Base-by-base conservation (phyloP, 2,888 invertebrate species). In the Drosophila fulvimacula region DNA sequence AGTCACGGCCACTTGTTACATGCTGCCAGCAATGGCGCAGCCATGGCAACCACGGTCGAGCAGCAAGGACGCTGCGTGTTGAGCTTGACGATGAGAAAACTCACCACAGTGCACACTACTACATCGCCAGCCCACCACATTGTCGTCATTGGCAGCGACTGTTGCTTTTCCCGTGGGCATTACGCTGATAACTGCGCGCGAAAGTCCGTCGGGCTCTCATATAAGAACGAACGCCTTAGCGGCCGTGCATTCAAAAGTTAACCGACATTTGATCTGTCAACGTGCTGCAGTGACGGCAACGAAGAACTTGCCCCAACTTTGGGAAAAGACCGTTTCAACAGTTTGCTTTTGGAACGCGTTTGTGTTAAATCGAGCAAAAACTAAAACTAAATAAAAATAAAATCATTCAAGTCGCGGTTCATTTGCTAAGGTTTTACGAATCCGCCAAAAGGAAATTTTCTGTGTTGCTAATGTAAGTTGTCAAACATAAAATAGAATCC, bases 191-290 rank as follows among this genome's bases (percentile, higher is more conserved):
- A 77, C 69, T 63, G 69, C 65, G 52, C 68, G 76, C 77, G 75
- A 65, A 73, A 52, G 56, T 34, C 42, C 64, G 63, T 72, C 66
- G 69, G 62, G 73, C 69, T 58, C 76, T 74, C 76, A 84, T 91
- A 91, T 90, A 91, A 91, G 88, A 85, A 78, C 82, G 80, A 79
- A 67, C 73, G 82, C 79, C 75, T 73, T 87, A 69, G 76, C 81
- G 84, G 79, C 83, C 75, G 73, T 79, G 73, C 66, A 88, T 89
- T 90, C 91, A 92, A 92, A 92, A 90, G 84, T 83, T 90, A 90
- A 89, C 89, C 89, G 90, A 90, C 92, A 89, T 84, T 86, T 89
- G 91, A 90, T 84, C 91, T 88, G 91, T 90, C 77, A 87, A 91
- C 90, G 88, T 88, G 85, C 65, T 59, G 59, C 63, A 69, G 67